Evolutionary conservation across 1,140 invertebrate genomes (phyloP).

Genomic region (Diploscapter pachys): DNA sequence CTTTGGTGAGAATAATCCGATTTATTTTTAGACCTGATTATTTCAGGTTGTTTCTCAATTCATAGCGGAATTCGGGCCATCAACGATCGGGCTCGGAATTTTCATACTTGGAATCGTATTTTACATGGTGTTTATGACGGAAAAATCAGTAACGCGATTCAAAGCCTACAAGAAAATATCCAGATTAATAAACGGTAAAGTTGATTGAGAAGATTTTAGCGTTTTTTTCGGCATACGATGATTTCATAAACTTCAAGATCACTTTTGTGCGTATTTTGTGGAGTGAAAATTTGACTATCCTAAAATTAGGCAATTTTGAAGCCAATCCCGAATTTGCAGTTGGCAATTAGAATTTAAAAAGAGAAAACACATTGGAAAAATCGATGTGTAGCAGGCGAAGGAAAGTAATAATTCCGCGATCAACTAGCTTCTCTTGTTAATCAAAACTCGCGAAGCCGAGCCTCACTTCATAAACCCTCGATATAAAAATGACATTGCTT

Average conservation of each 20-base stretch:
- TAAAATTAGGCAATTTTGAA: background rate
- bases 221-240: too few species aligned
- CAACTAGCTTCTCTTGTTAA: too few species aligned
- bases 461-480: too few species aligned
- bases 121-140: conserved; percentile 24
- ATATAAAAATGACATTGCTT: too few species aligned
- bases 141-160: conserved; percentile 13
- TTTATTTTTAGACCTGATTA: background rate
- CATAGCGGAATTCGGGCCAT: conserved; percentile 2
- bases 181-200: conserved; percentile 12
- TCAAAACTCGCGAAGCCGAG: too few species aligned
- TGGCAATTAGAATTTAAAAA: background rate
- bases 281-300: too few species aligned
- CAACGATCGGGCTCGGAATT: background rate
- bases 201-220: too few species aligned
- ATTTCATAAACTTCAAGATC: too few species aligned
- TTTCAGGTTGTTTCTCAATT: too few species aligned
- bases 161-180: background rate
- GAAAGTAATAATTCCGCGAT: too few species aligned
- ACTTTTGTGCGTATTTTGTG: background rate
- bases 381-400: too few species aligned
- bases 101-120: conserved; percentile 4
- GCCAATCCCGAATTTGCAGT: background rate
- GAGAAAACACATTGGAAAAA: too few species aligned
- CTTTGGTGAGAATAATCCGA: conserved; percentile 21